These are phyloP conservation scores for Platysternon megacephalum DNA, from an alignment of 2,113 vertebrate genomes.

Conservation along the genomic window DNA sequence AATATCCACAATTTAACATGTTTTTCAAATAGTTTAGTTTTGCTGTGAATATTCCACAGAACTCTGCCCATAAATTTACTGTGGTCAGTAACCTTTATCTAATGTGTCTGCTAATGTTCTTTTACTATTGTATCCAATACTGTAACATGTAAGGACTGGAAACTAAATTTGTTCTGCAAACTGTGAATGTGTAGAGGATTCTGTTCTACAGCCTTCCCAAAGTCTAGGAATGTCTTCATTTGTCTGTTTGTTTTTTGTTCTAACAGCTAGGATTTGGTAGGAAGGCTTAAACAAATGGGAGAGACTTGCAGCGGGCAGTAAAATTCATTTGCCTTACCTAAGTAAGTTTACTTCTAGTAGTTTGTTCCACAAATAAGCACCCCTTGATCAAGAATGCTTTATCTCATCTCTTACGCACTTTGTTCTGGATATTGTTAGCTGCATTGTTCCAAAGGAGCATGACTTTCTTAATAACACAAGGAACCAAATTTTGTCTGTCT, in stretches of 20 bases:
- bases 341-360: no score
- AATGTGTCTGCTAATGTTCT: conserved; percentile 4
- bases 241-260: conserved; percentile 4
- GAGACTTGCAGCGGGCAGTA: not conserved
- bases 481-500: not conserved
- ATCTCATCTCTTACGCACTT: not conserved
- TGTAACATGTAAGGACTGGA: not conserved
- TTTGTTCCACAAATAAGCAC: not conserved
- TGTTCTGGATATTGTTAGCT: not conserved
- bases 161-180: conserved; percentile 12
- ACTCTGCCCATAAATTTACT: not conserved
- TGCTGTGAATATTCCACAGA: not conserved
- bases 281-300: not conserved
- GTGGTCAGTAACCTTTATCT: conserved; percentile 10
- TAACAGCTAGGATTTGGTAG: not conserved
- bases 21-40: conserved; percentile 34
- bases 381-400: not conserved
- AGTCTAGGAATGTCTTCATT: conserved; percentile 10
- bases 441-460: not conserved
- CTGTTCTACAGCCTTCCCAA: not conserved
- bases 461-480: not conserved
- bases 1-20: not conserved
- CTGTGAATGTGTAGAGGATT: conserved; percentile 19
- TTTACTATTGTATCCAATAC: not conserved
- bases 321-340: not conserved